These are phyloP conservation scores for Carassius auratus DNA, from an alignment of 2,113 vertebrate species.

Conservation along the genomic window DNA sequence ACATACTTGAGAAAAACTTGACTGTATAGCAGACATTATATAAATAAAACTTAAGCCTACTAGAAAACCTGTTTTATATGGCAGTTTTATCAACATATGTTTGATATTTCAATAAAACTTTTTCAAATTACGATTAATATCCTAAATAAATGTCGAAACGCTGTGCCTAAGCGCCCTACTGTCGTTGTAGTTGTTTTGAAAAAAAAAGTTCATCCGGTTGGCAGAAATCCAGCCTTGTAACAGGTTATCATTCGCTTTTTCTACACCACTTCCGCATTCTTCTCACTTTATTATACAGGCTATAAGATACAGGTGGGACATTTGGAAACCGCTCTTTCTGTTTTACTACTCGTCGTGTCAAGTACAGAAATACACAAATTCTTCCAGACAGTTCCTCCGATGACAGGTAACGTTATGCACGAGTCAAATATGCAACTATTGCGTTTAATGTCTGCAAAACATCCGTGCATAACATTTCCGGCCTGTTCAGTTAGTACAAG, in stretches of 20 bases:
- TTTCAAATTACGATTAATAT: too few relatives aligned
- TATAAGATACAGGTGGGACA: not conserved
- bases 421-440: not conserved
- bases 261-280: constrained; percentile 54
- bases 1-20: too few relatives aligned
- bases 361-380: not conserved
- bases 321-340: not conserved
- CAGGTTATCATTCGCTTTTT: constrained; percentile 58
- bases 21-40: too few relatives aligned
- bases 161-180: too few relatives aligned
- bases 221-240: not conserved
- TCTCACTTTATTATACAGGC: accelerated
- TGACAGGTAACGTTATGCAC: not conserved
- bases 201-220: too few relatives aligned
- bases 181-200: too few relatives aligned
- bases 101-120: too few relatives aligned
- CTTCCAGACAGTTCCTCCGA: not conserved
- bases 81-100: too few relatives aligned
- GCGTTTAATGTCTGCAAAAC: not conserved
- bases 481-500: too few relatives aligned
- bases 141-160: too few relatives aligned
- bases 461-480: not conserved
- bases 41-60: too few relatives aligned
- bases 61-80: too few relatives aligned
- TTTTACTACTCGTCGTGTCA: not conserved